Evolutionary conservation across 2,888 invertebrate species (phyloP), one percentile per base, ranked within the genome.

Genomic region (Tiliacea aurago): DNA sequence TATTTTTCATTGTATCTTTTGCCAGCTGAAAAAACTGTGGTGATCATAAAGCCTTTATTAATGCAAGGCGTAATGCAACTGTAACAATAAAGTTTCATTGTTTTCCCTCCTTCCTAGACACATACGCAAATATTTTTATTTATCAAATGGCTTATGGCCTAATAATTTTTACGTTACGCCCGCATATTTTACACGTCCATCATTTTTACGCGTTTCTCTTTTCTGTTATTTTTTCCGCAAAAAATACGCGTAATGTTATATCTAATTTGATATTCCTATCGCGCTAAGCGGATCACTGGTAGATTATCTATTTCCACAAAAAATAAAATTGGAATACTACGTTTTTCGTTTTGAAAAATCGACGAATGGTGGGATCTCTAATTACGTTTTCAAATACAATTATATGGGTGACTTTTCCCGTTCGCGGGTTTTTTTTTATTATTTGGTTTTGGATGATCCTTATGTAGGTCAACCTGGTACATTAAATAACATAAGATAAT

Each of bases 261-360:
- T 75, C 61, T 62, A 51, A 78, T 85, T 85, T 74, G 64, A 59
- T 78, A 85, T 86, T 85, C 77, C 47, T 73, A 78, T 74, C 79
- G 58, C 71, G 73, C 33, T 68, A 49, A 70, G 41, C 70, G 70
- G 77, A 78, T 86, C 71, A 79, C 59, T 58, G 9, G 20, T n/a
- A 41, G 77, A 82, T 82, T 82, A 79, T 78, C 23, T 65, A 59
- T 80, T 80, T 23, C 11, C 20, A 68, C 3, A 56, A 62, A 61
- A 59, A 68, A 56, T 18, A 11, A 51, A 69, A 76, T 70, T 68
- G 58, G 41, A 33, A 47, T 65, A 66, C 13, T 37, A 49, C 56
- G 64, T 45, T 37, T 47, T 61, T 18, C 18, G 23, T n/a, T 55
- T 84, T 20, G 20, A 18, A 23, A 51, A 37, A 45, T 15, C 9